Evolutionary conservation across 2,797 vertebrate species (phyloP).

Genomic region (Stomatorhinus walkeri): DNA sequence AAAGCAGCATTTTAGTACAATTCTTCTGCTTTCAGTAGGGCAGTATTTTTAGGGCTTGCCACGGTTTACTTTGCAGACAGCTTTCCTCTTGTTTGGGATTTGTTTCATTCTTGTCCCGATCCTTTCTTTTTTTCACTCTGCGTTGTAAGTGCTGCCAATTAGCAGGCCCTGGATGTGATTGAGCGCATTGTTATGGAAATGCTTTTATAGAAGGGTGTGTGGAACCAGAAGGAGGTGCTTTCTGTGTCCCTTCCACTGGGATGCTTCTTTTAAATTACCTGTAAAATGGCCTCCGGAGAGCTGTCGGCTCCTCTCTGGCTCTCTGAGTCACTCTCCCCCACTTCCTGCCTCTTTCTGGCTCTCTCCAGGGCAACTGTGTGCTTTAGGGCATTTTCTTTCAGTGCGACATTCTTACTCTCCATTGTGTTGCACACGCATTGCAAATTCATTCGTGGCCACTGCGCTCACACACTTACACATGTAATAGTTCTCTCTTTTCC

Average conservation of each 20-base stretch:
- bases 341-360: constrained; percentile 39
- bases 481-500: background rate
- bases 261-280: constrained; percentile 64
- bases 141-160: constrained; percentile 44
- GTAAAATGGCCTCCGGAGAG: constrained; percentile 59
- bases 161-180: constrained; percentile 42
- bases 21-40: background rate
- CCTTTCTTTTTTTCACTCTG: constrained; percentile 20
- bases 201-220: constrained; percentile 9
- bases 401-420: background rate
- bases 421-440: background rate
- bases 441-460: background rate
- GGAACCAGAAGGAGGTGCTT: constrained; percentile 46
- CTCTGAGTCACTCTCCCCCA: constrained; percentile 28
- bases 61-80: background rate
- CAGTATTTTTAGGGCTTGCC: background rate
- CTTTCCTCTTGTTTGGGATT: background rate
- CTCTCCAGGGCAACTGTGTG: background rate
- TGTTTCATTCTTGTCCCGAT: constrained; percentile 35
- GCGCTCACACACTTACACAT: background rate
- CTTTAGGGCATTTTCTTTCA: constrained; percentile 15
- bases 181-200: constrained; percentile 42
- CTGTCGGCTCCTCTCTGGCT: constrained; percentile 30
- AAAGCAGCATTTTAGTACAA: background rate
- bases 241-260: constrained; percentile 47